Base-by-base conservation (phyloP, 2,797 vertebrate species). In the Chloroceryle amazona region DNA sequence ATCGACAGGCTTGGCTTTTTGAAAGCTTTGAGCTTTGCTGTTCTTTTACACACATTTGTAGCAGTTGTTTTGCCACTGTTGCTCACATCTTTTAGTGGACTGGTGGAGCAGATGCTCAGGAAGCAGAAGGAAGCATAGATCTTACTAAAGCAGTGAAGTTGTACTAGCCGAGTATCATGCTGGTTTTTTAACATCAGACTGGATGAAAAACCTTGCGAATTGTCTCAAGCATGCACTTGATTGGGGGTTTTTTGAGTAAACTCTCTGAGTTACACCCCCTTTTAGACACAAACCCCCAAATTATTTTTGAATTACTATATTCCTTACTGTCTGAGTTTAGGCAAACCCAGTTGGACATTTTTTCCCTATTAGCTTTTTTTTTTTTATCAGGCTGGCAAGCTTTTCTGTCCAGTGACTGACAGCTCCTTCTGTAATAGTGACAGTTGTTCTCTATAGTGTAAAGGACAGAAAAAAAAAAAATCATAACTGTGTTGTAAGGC, bases 361-460 rank as follows among this genome's bases (percentile, higher is more conserved):
- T 61, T 60, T 11, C 9, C 8, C 13, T 37, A 23, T 16, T 42
- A 47, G 21, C 9, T 81, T 46, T 46, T 46, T 46, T 52, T 74
- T 81, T 52, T 46, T 46, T 46, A 54, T 60, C 11, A 49, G 23
- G 3, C 6, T 71, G 7, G 12, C 6, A 55, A 41, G 7, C 5
- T 42, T 47, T 68, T 63, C 20, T 86, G n/a, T 49, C 55, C 42
- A 35, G 51, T 55, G 14, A 61, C 60, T 49, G 41, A 14, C 12
- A 31, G 23, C 41, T 76, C 23, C 46, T 49, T 7, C 31, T 72
- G 16, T 47, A 42, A 63, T 4, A 26, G 31, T 21, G 29, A 23
- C 21, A 51, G 21, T 37, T 0, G 0, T 63, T 25, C 1, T 80
- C 44, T 39, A 7, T 8, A 41, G 13, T 37, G 11, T 33, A 51